phyloP scores from a whole-genome alignment of 1,140 invertebrate genomes.

The Nasonia vitripennis region DNA sequence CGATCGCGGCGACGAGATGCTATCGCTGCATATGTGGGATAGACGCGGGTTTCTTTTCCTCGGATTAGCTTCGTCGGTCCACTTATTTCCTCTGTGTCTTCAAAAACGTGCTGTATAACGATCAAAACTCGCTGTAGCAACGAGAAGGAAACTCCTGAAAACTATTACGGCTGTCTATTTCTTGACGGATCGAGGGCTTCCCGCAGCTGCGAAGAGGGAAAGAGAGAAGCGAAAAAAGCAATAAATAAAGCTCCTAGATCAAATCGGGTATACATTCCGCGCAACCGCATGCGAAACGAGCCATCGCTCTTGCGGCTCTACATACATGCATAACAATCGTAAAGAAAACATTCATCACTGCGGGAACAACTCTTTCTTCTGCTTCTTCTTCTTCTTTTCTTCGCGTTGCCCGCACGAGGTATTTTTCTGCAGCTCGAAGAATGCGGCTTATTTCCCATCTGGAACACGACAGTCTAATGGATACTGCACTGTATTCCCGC shows the following conservation, averaged over 20 bases:
- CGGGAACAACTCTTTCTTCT: not conserved
- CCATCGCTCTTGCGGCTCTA: not conserved
- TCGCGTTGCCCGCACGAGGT: too few species aligned
- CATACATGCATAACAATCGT: constrained; percentile 2
- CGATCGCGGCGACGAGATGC: not conserved
- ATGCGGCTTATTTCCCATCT: not conserved
- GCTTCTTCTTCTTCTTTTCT: not conserved
- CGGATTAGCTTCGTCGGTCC: not conserved
- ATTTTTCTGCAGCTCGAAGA: not conserved
- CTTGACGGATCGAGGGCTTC: not conserved
- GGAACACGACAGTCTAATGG: not conserved
- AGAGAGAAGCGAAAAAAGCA: not conserved
- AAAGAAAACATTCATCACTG: constrained; percentile 3
- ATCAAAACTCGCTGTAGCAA: not conserved
- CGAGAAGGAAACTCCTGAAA: too few species aligned
- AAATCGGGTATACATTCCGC: not conserved
- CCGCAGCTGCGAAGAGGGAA: too few species aligned
- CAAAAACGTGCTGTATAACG: not conserved
- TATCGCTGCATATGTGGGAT: too few species aligned
- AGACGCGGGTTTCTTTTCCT: not conserved
- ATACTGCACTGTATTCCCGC: not conserved
- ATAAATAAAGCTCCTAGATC: constrained; percentile 3
- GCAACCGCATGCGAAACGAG: not conserved
- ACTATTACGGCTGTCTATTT: not conserved
- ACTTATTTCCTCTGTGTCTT: not conserved